phyloP scores from a whole-genome alignment of 2,113 vertebrate genomes.

The Calidris pygmaea region DNA sequence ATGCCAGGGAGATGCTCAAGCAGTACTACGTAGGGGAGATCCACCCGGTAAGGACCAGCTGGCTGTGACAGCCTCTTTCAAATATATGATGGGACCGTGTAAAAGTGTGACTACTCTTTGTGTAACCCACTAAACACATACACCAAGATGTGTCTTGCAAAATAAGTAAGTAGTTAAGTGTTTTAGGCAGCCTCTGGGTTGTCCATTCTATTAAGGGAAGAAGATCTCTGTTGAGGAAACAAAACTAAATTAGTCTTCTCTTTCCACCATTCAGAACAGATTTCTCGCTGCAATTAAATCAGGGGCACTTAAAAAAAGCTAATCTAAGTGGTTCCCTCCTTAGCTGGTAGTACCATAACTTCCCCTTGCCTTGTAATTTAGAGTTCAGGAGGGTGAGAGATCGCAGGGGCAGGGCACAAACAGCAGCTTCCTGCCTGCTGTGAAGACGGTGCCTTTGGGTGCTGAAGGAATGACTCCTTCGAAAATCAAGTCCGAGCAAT shows the following conservation, averaged over 20 bases:
- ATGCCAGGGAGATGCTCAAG: slow-evolving; percentile 92
- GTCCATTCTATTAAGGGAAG: not conserved
- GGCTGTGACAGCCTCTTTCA: not conserved
- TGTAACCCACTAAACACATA: no score
- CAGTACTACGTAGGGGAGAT: slow-evolving; percentile 91
- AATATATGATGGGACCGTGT: not conserved
- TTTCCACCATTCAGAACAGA: not conserved
- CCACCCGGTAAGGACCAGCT: slow-evolving; percentile 80
- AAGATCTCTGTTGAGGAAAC: not conserved
- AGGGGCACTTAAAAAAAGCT: not conserved
- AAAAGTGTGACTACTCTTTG: no score
- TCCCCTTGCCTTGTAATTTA: not conserved
- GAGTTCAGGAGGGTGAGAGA: not conserved
- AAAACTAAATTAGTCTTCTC: not conserved
- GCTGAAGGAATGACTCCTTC: not conserved
- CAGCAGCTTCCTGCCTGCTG: not conserved
- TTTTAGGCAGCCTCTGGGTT: not conserved
- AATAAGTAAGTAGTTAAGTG: not conserved
- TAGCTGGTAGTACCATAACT: not conserved
- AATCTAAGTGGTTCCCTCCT: not conserved
- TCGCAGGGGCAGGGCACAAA: not conserved
- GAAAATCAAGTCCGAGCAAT: not conserved
- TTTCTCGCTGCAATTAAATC: not conserved
- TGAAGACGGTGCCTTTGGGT: not conserved
- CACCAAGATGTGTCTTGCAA: not conserved